Evolutionary conservation across 2,888 invertebrate genomes (phyloP), one percentile per base, ranked within the genome.

Genomic region (Cephus nigrinus): DNA sequence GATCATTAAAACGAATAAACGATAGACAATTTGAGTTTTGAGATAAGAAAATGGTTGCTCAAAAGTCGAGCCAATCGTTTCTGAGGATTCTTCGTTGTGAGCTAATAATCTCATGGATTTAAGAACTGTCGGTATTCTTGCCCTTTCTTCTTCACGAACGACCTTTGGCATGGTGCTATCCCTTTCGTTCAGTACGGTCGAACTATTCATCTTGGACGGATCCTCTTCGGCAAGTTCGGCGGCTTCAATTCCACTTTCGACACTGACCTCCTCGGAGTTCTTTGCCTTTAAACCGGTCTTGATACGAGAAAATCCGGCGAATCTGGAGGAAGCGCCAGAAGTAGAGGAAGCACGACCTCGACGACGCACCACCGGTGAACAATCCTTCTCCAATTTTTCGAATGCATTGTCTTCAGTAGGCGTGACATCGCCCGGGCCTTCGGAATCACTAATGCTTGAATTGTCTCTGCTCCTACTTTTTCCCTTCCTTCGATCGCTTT

Each of bases 371-470:
- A 81, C 75, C 0, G 85, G 76, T 9, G 84, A 78, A 30, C 83
- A 81, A n/a, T 85, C 86, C 34, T 82, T 86, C 4, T 85, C 84
- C 69, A 84, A 85, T 75, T 87, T 90, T 9, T 91, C 91, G 1
- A 79, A 82, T 4, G 76, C 74, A 15, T 77, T 83, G 69, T 91
- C 90, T 23, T 90, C 89, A 0, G 87, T 87, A 11, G 90, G 90
- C 4, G 88, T 90, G 9, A 82, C 77, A 35, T 90, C 88, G 0
- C 89, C 90, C 32, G 89, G 83, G 80, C 94, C 94, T 83, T 94
- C 94, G 0, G 95, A 95, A 89, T 96, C 96, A 74, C 95, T 95
- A 68, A 93, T 84, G 83, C 93, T 95, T 0, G 95, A 95, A 88
- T 93, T 94, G 35, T 95, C 94, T 86, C 94, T 93, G 82, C 92